Base-by-base conservation (phyloP, 2,113 vertebrate genomes). In the Paedocypris sp. region DNA sequence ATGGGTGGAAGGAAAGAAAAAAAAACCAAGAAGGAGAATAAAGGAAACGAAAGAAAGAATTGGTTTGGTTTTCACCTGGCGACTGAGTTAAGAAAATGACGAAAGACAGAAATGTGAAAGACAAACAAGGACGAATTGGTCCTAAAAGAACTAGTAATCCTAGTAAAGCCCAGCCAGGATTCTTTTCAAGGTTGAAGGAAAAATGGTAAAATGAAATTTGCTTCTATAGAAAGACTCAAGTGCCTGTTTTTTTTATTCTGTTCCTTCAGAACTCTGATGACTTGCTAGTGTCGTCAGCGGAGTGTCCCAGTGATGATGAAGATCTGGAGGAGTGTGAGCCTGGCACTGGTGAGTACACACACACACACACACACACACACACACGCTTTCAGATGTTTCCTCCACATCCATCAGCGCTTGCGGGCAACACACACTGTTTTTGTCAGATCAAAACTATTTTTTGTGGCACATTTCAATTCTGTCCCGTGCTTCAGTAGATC, bases 271-370 rank as follows among this genome's bases (percentile, higher is more conserved):
- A 92, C 82, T 91, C 92, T 5, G 92, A 96, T 62, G 92, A 96
- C 72, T 86, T 94, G 62, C 77, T 96, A 74, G 92, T 96, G 75
- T 92, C 92, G 1, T 94, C 92, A 0, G 92, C 92, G 0, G 92
- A 96, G 82, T 96, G 92, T 73, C 92, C 92, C 3, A 94, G 91
- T 3, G 92, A 96, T n/a, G 92, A 96, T 1, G 92, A 96, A 69
- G 92, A 96, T 80, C 81, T 96, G 73, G 91, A 94, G 75, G 92
- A 96, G 78, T 96, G 92, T 69, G 92, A 96, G 57, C 91, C 91
- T 1, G 91, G 90, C 82, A 92, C 92, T 82, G 92, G 92, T 96
- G 89, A 86, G 92, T 87, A 29, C 7, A 38, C 35, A 48, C 19
- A 29, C 16, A 8, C 19, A 47, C 41, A 48, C 29, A 23, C 42